Evolutionary conservation across 2,797 vertebrate genomes (phyloP).

Genomic region (Eupleurogrammus muticus): DNA sequence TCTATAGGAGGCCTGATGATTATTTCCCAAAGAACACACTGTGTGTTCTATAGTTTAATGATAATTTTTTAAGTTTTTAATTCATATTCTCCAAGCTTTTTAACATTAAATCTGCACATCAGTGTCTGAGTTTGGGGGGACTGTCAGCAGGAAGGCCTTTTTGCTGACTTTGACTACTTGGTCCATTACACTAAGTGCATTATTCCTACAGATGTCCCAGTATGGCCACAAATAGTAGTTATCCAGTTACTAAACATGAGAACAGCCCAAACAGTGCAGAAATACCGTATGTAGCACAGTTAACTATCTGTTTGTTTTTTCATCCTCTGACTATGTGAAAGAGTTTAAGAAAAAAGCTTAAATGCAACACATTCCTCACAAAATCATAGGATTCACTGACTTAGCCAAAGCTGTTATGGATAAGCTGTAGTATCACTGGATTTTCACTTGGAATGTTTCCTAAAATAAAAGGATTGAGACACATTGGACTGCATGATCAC

Average conservation of each 20-base stretch:
- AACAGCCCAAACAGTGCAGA: conserved; percentile 22
- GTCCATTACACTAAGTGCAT: conserved; percentile 73
- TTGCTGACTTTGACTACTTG: conserved; percentile 7
- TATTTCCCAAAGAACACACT: neutral
- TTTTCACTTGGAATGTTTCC: conserved; percentile 71
- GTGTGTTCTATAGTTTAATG: conserved; percentile 10
- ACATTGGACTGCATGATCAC: conserved; percentile 75
- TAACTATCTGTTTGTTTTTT: conserved; percentile 12
- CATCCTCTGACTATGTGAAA: conserved; percentile 21
- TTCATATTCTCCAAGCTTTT: conserved; percentile 34
- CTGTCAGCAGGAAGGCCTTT: conserved; percentile 32
- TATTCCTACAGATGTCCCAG: conserved; percentile 52
- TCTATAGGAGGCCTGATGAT: neutral
- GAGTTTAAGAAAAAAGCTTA: conserved; percentile 5
- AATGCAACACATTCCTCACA: conserved; percentile 41
- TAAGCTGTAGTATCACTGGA: conserved; percentile 38
- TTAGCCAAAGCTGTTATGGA: conserved; percentile 41
- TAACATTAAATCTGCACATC: conserved; percentile 20
- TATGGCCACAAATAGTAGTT: conserved; percentile 37
- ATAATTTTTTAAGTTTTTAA: conserved; percentile 16
- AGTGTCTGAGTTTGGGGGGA: conserved; percentile 46
- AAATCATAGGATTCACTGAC: conserved; percentile 37
- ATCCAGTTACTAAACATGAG: conserved; percentile 26
- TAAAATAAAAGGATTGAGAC: conserved; percentile 37
- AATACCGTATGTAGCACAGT: conserved; percentile 10